Conservation (phyloP, 2,113 vertebrate genomes). For the Colossoma macropomum region DNA sequence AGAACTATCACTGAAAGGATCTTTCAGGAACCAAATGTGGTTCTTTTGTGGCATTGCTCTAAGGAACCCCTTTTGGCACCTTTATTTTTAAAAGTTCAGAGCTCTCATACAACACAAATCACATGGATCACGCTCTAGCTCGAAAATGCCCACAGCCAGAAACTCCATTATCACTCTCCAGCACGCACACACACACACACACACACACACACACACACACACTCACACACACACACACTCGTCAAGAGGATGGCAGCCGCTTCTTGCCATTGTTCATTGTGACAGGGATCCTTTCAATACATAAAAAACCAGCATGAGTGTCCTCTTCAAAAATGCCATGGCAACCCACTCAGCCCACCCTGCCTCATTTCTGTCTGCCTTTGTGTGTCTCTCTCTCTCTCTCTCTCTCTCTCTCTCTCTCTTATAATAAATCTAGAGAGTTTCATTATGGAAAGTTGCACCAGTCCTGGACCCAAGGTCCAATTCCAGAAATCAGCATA, state of each 20-base stretch:
- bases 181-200: slow-evolving; percentile 5
- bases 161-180: slow-evolving; percentile 58
- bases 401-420: slow-evolving; percentile 13
- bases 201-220: neutral
- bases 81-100: neutral
- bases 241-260: slow-evolving; percentile 9
- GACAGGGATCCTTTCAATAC: slow-evolving; percentile 42
- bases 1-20: too few species aligned
- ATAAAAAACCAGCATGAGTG: slow-evolving; percentile 39
- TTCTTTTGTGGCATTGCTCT: neutral
- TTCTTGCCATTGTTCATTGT: slow-evolving; percentile 47
- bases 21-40: neutral
- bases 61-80: too few species aligned
- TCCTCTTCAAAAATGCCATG: slow-evolving; percentile 50
- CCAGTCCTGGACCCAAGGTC: neutral
- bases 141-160: neutral
- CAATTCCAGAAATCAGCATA: neutral
- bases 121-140: neutral
- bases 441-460: neutral
- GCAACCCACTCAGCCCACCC: slow-evolving; percentile 32
- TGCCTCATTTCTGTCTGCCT: slow-evolving; percentile 34
- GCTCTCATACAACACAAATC: neutral
- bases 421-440: slow-evolving; percentile 18
- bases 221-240: slow-evolving; percentile 27
- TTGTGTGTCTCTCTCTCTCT: slow-evolving; percentile 14